phyloP scores from a whole-genome alignment of 2,797 vertebrate genomes.

The Halcyon badia region DNA sequence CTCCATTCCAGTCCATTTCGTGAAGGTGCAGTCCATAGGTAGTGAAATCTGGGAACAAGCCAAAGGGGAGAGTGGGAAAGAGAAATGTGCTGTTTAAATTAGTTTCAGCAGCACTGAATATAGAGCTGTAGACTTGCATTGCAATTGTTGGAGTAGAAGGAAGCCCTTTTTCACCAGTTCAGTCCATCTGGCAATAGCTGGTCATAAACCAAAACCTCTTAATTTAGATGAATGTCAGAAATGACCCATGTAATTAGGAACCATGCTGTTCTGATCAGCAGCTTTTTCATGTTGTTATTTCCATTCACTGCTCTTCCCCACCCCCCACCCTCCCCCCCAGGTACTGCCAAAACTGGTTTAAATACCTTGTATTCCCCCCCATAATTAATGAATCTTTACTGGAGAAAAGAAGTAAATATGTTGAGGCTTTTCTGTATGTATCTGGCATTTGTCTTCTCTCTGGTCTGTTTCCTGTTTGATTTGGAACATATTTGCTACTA shows the following conservation, averaged over 20 bases:
- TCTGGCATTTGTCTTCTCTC: background rate
- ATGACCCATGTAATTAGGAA: background rate
- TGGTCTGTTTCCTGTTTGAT: background rate
- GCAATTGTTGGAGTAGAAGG: background rate
- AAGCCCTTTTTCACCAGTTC: background rate
- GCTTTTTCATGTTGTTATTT: background rate
- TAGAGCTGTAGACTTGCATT: background rate
- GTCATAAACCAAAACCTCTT: background rate
- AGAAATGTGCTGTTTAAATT: background rate
- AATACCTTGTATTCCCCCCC: background rate
- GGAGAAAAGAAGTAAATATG: background rate
- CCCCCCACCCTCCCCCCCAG: too few relatives aligned
- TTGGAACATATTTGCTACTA: background rate
- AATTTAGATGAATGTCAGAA: constrained; percentile 9
- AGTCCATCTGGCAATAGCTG: background rate
- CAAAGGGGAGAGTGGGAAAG: background rate
- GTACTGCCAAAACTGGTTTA: background rate
- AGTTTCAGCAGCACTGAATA: background rate
- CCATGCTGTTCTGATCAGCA: background rate
- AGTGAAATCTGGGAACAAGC: background rate
- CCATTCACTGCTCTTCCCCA: background rate
- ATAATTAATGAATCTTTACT: background rate
- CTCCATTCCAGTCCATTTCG: background rate
- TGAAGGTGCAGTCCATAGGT: background rate
- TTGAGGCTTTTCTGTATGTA: background rate